Base-by-base conservation (phyloP, 1,140 invertebrate genomes). In the Babylonia areolata region DNA sequence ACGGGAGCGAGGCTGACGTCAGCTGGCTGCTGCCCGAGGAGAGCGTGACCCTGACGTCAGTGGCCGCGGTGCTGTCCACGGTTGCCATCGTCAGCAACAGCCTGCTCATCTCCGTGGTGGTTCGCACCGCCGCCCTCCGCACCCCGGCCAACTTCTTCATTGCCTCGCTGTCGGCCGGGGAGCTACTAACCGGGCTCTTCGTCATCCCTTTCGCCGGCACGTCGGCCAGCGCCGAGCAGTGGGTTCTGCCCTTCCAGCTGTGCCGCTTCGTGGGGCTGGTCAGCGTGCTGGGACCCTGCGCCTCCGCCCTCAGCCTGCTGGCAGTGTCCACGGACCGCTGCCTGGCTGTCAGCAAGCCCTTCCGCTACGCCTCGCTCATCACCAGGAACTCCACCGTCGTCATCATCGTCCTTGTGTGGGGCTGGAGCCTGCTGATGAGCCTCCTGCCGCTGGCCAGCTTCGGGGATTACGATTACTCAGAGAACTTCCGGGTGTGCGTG, bases 71-170 rank as follows among this genome's bases (percentile, higher is more conserved):
- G 15, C 83, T 89, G 64, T 80, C 86, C 35, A 9, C 86, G n/a
- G n/a, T 82, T 58, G 77, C 86, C 2, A 33, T 87, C 17, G 35
- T 81, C 77, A 84, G 86, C 81, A 89, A 89, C 85, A 31, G 28
- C 5, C 80, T 87, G 12, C 85, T 89, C 31, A 81, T 89, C 64
- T 87, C 54, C 69, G 82, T 90, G n/a, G 87, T 88, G 35, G 35
- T 81, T 20, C 69, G 85, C 20, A 86, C 83, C 46, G 28, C 64
- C 33, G 51, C 69, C 11, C 85, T 88, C 2, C 86, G 87, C 69
- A 90, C 89, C n/a, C 79, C 85, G 31, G 88, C 89, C 33, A 90
- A 90, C 85, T 46, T 86, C 51, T 87, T 90, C 82, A 86, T 90
- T 54, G 84, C 85, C 23, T 90, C 87, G 3, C 85, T 90, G 85